A percentile compares a stretch with the other conserved stretches of the same genome.
Evolutionary conservation across 2,888 invertebrate genomes (phyloP).

Genomic region (Ophion slaviceki): DNA sequence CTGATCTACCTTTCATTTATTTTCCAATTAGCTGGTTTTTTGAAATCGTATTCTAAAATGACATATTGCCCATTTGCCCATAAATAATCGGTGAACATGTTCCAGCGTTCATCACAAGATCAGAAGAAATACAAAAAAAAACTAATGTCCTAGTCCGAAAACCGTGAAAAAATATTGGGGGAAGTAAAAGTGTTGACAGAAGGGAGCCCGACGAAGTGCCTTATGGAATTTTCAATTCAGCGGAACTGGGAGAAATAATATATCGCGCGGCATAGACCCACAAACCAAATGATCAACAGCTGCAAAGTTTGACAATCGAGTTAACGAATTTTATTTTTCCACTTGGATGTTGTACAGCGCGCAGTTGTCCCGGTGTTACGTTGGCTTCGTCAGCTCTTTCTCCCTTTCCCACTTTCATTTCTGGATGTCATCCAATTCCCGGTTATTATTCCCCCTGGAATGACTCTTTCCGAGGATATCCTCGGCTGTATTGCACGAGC

Average conservation of each 20-base stretch:
- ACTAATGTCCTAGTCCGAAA: not conserved
- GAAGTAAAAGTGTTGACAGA: not conserved
- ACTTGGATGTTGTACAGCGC: conserved; percentile 15
- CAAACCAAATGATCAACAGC: not conserved
- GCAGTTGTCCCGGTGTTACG: conserved; percentile 28
- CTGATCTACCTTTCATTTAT: too few species aligned
- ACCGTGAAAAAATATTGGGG: not conserved
- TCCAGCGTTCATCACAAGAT: not conserved
- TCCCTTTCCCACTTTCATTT: conserved; percentile 43
- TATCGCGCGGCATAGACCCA: conserved; percentile 4
- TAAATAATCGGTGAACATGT: not conserved
- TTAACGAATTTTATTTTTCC: conserved; percentile 20
- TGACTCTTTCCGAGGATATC: conserved; percentile 22
- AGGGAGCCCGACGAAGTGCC: not conserved
- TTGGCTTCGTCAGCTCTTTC: conserved; percentile 56
- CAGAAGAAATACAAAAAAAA: not conserved
- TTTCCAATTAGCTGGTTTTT: too few species aligned
- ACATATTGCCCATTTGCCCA: too few species aligned
- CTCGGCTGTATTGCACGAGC: conserved; percentile 33
- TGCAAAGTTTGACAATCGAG: not conserved
- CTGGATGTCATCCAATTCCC: conserved; percentile 58
- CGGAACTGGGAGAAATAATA: not conserved
- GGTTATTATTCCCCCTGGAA: conserved; percentile 57
- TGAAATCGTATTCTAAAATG: too few species aligned
- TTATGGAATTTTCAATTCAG: not conserved